These are phyloP conservation scores for Epizoanthus stellaris DNA, from an alignment of 92 coral and sea anemone species.

Conservation along the genomic window DNA sequence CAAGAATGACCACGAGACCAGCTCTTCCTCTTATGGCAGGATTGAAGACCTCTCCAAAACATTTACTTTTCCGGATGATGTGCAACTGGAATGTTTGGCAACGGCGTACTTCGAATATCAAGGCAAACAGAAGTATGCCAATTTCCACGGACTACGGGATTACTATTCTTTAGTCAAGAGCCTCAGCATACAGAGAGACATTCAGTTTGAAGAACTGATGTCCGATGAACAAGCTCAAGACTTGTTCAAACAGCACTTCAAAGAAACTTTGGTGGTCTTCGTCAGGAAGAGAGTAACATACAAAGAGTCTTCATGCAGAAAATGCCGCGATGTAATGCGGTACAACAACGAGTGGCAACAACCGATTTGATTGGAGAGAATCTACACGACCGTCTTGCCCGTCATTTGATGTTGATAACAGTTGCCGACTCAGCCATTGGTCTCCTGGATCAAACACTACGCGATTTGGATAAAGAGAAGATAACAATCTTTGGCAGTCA, in stretches of 20 bases:
- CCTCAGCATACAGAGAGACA: slow-evolving; percentile 54
- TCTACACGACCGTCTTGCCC: slow-evolving; percentile 79
- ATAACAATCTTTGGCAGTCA: slow-evolving; percentile 96
- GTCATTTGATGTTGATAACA: slow-evolving; percentile 97
- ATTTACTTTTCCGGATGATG: slow-evolving; percentile 34
- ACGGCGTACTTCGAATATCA: slow-evolving; percentile 85
- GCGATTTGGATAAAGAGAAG: slow-evolving; percentile 82
- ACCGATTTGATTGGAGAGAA: slow-evolving; percentile 83
- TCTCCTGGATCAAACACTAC: slow-evolving; percentile 80
- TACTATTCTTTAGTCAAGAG: slow-evolving; percentile 94
- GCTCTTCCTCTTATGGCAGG: neutral
- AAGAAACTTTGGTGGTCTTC: slow-evolving; percentile 95
- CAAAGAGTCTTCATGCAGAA: slow-evolving; percentile 77
- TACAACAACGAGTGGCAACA: slow-evolving; percentile 63
- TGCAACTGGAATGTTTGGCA: slow-evolving; percentile 80
- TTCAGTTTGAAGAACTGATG: slow-evolving; percentile 8
- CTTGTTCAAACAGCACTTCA: slow-evolving; percentile 79
- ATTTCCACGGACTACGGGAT: slow-evolving; percentile 98
- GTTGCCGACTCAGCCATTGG: slow-evolving; percentile 97
- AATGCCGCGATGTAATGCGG: slow-evolving; percentile 44
- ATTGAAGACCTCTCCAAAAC: neutral
- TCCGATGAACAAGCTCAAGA: slow-evolving; percentile 51
- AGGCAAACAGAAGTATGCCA: slow-evolving; percentile 68
- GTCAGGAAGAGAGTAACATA: slow-evolving; percentile 67
- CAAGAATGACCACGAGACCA: slow-evolving; percentile 8